Evolutionary conservation across 2,888 invertebrate species (phyloP), one percentile per base, ranked within the genome.

Genomic region (Chrysina gloriosa): DNA sequence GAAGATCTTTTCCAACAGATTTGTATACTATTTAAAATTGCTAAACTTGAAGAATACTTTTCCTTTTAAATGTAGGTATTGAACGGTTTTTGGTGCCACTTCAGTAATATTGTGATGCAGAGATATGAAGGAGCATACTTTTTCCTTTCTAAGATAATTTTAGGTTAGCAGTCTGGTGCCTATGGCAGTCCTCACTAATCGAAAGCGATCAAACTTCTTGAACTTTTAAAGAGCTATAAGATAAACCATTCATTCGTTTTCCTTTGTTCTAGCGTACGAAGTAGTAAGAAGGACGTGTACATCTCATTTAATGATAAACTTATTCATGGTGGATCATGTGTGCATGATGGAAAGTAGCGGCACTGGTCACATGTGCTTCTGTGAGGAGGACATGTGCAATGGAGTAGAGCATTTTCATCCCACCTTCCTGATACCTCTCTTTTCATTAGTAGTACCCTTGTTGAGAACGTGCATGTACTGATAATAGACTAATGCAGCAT

Each of bases 321-420:
- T 96, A 80, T 96, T 96, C 88, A 96, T 96, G 95, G 96, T 96
- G 84, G 96, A 96, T 86, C 96, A 96, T 88, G 96, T 96, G 87
- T 96, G 96, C 91, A 96, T 96, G 96, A 93, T 94, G 92, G 96
- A 96, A 92, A 95, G 96, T 90, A 94, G 94, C 89, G 95, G 96
- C 87, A 95, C 92, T 84, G 96, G 96, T 86, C 95, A 95, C 90
- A 96, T 96, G 96, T 96, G 96, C 89, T 96, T 96, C 90, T 96
- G 96, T 88, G 96, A 96, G 89, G 95, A 95, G 88, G 95, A 96
- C 87, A 93, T 93, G 92, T 96, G 96, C 89, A 96, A 96, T 85
- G 84, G 84, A 78, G 86, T 84, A 77, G 81, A 71, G 70, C 73
- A 36, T 72, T 78, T 63, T 67, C 82, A 77, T 78, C 80, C 61